Conservation (phyloP, 2,888 invertebrate genomes). For the Tetragonula carbonaria region DNA sequence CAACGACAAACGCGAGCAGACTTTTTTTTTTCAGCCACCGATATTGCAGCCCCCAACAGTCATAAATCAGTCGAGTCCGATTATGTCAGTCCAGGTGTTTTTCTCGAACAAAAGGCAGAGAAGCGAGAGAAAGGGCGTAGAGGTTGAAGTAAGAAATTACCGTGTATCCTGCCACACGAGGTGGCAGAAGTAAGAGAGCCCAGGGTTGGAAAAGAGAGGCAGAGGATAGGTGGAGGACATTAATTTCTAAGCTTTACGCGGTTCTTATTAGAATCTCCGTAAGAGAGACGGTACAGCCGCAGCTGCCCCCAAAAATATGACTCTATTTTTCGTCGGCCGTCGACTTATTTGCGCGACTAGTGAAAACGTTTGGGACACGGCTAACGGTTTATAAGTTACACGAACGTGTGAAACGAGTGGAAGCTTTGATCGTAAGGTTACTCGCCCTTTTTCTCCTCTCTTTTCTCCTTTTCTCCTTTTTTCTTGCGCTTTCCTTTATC, state of each 20-base stretch:
- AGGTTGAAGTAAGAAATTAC: slow-evolving; percentile 48
- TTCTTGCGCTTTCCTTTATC: slow-evolving; percentile 9
- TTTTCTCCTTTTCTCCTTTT: background rate
- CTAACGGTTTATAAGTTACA: slow-evolving; percentile 54
- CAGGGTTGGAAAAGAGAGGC: background rate
- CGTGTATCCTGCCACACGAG: slow-evolving; percentile 35
- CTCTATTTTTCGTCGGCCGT: slow-evolving; percentile 75
- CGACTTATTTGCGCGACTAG: slow-evolving; percentile 74
- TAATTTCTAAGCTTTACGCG: slow-evolving; percentile 77
- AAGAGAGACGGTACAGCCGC: slow-evolving; percentile 63
- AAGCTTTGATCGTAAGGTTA: slow-evolving; percentile 39
- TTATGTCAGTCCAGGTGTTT: slow-evolving; percentile 62
- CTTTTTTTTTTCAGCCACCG: slow-evolving; percentile 45
- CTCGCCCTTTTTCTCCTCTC: background rate
- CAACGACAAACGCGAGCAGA: slow-evolving; percentile 18
- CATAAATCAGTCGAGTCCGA: slow-evolving; percentile 67
- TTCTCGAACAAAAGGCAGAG: slow-evolving; percentile 35
- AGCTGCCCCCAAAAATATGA: slow-evolving; percentile 77
- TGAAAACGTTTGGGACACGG: slow-evolving; percentile 52
- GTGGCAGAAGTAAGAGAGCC: slow-evolving; percentile 13
- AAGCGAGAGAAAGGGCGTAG: slow-evolving; percentile 19
- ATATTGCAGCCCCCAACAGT: slow-evolving; percentile 44
- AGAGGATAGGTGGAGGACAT: slow-evolving; percentile 67
- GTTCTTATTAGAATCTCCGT: slow-evolving; percentile 78
- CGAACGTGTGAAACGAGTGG: slow-evolving; percentile 28